phyloP scores from a whole-genome alignment of 2,888 invertebrate species.

The Stenodera caucasica region DNA sequence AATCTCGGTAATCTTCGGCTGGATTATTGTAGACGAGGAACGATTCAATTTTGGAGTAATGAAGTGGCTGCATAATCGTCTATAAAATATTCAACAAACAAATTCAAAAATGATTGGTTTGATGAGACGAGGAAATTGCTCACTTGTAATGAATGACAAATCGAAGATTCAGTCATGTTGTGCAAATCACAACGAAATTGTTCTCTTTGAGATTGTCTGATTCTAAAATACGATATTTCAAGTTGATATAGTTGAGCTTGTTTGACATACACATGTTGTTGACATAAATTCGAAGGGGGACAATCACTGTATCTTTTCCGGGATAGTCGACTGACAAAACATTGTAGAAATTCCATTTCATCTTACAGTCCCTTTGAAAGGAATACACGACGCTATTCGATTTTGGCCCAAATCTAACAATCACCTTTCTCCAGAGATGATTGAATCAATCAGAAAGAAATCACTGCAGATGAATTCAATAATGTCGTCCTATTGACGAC shows the following conservation, averaged over 20 bases:
- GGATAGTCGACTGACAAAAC: neutral
- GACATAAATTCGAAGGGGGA: slow-evolving; percentile 32
- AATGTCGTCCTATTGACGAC: neutral
- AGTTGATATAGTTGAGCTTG: slow-evolving; percentile 34
- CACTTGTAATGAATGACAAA: neutral
- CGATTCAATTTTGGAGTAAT: neutral
- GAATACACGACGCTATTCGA: neutral
- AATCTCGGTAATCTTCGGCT: slow-evolving; percentile 7
- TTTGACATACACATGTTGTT: slow-evolving; percentile 44
- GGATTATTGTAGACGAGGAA: slow-evolving; percentile 1
- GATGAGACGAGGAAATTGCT: too few species aligned
- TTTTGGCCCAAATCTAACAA: neutral
- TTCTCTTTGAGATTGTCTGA: neutral
- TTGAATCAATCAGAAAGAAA: neutral
- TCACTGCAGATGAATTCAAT: neutral
- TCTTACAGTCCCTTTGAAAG: slow-evolving; percentile 1
- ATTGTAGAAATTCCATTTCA: slow-evolving; percentile 1
- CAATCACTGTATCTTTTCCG: neutral
- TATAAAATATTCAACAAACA: slow-evolving; percentile 2
- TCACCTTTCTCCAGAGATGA: neutral
- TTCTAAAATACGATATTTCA: neutral
- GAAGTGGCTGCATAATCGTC: neutral
- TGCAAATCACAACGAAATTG: neutral
- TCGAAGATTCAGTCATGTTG: neutral
- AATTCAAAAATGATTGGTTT: too few species aligned